phyloP scores from a whole-genome alignment of 1,140 invertebrate species.

The Orussus abietinus region DNA sequence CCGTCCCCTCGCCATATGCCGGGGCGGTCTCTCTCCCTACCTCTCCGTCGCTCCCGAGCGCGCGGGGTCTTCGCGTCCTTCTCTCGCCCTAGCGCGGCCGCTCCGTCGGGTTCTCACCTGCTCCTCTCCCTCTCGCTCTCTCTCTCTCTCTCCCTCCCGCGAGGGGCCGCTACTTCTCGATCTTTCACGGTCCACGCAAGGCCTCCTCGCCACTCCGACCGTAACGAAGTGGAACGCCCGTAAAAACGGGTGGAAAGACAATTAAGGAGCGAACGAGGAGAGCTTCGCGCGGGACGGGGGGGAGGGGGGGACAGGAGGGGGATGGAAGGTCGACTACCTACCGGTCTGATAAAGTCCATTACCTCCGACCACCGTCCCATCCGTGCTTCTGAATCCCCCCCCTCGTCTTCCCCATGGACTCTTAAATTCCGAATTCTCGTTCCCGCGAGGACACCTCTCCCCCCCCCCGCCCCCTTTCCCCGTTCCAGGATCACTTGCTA shows the following conservation, averaged over 20 bases:
- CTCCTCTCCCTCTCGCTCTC: conserved; percentile 3
- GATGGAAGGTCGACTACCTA: conserved; percentile 37
- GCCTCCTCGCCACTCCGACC: conserved; percentile 26
- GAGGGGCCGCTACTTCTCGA: too few relatives aligned
- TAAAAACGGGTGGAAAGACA: conserved; percentile 41
- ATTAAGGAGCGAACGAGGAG: conserved; percentile 28
- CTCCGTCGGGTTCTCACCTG: background rate
- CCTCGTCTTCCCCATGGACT: too few relatives aligned
- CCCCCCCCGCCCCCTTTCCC: too few relatives aligned
- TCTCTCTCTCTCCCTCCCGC: conserved; percentile 4
- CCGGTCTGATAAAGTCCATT: conserved; percentile 38
- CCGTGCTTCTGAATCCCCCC: too few relatives aligned
- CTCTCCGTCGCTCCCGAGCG: background rate
- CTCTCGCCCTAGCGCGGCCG: background rate
- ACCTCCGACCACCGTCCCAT: conserved; percentile 9
- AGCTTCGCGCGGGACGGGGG: conserved; percentile 4
- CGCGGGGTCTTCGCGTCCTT: background rate
- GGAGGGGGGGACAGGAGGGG: conserved; percentile 4
- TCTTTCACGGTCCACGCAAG: conserved; percentile 24
- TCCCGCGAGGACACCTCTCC: too few relatives aligned
- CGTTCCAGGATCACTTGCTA: too few relatives aligned
- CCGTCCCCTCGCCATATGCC: too few relatives aligned
- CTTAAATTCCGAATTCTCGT: too few relatives aligned
- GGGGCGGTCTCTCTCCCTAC: too few relatives aligned
- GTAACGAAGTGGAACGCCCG: conserved; percentile 38